A percentile compares a stretch with the other conserved stretches of the same genome.
Conservation (phyloP, 1,140 invertebrate species). For the Vanessa tameamea region DNA sequence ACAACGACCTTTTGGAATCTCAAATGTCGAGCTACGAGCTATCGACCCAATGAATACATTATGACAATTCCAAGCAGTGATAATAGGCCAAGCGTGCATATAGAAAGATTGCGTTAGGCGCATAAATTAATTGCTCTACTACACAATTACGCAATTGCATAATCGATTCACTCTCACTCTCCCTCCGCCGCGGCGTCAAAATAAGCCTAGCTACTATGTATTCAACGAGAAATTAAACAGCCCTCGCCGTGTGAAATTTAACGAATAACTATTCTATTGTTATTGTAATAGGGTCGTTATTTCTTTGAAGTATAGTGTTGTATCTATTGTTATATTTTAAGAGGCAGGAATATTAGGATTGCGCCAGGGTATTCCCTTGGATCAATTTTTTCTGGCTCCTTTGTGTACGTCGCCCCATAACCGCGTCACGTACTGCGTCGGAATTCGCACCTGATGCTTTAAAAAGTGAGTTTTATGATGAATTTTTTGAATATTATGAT, state of each 20-base stretch:
- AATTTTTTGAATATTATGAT: not conserved
- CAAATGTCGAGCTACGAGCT: not conserved
- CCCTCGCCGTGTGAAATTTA: not conserved
- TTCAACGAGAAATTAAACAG: slow-evolving; percentile 22
- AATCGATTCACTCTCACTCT: slow-evolving; percentile 37
- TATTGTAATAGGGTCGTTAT: not conserved
- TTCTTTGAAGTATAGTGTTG: not conserved
- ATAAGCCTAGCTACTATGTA: slow-evolving; percentile 32
- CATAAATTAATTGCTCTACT: slow-evolving; percentile 36
- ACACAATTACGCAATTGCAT: slow-evolving; percentile 33
- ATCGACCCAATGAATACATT: not conserved
- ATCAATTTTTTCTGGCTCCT: slow-evolving; percentile 38
- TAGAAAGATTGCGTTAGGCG: slow-evolving; percentile 25
- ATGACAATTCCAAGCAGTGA: not conserved
- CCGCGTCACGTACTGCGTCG: slow-evolving; percentile 33
- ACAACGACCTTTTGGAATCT: not conserved
- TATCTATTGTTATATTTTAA: slow-evolving; percentile 24
- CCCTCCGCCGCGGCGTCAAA: slow-evolving; percentile 2
- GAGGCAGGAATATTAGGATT: slow-evolving; percentile 23
- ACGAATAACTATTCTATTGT: not conserved
- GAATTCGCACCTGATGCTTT: slow-evolving; percentile 32
- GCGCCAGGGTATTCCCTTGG: slow-evolving; percentile 35
- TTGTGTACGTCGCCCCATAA: slow-evolving; percentile 33
- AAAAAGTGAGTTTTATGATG: slow-evolving; percentile 11
- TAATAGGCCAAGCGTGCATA: slow-evolving; percentile 12